Evolutionary conservation across 1,140 invertebrate genomes (phyloP).

Genomic region (Paramacrobiotus metropolitanus): DNA sequence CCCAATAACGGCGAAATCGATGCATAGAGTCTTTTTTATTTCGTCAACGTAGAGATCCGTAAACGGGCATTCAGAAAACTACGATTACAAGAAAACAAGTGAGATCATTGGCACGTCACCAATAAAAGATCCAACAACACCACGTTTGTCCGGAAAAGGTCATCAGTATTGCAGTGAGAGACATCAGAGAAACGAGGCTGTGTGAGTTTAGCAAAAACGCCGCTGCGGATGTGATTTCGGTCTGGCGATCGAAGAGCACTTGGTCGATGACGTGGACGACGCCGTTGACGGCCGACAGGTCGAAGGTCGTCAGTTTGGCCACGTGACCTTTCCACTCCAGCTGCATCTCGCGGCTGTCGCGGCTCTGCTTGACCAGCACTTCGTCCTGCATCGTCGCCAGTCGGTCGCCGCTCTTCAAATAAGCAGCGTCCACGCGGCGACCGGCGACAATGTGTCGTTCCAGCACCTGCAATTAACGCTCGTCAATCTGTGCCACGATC

Average conservation of each 20-base stretch:
- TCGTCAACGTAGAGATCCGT: no score
- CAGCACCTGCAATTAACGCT: background rate
- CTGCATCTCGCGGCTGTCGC: background rate
- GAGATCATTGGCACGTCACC: no score
- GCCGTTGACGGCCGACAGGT: constrained; percentile 32
- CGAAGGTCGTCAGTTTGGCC: constrained; percentile 23
- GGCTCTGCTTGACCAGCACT: background rate
- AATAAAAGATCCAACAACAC: no score
- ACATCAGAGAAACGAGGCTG: no score
- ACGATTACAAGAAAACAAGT: no score
- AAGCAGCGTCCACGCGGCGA: background rate
- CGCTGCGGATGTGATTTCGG: background rate
- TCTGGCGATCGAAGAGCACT: constrained; percentile 16
- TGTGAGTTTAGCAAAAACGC: background rate
- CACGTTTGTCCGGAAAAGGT: no score
- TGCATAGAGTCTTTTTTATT: no score
- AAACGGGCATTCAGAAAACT: no score
- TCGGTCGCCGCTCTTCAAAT: background rate
- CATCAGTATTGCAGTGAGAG: no score
- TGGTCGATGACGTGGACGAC: constrained; percentile 32
- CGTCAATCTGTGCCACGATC: no score
- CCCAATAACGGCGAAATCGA: no score
- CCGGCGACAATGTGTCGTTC: background rate
- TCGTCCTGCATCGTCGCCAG: background rate
- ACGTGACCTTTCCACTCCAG: background rate